A percentile compares a stretch with the other conserved stretches of the same genome.
Conservation (phyloP, 2,888 invertebrate species). For the Enchytraeus crypticus region DNA sequence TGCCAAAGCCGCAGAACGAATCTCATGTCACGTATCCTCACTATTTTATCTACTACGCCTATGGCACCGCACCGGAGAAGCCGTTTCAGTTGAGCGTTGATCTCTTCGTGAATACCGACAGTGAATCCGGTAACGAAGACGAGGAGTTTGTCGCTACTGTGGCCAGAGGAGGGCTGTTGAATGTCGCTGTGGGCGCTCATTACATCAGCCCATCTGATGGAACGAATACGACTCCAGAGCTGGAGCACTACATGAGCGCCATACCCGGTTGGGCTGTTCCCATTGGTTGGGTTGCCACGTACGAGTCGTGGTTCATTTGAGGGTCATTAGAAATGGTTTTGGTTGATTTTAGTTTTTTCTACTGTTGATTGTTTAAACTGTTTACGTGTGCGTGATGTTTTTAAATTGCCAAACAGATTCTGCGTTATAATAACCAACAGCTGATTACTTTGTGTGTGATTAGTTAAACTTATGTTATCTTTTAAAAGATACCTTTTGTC, state of each 20-base stretch:
- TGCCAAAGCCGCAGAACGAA: slow-evolving; percentile 53
- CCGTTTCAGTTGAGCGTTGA: slow-evolving; percentile 55
- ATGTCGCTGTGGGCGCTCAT: slow-evolving; percentile 20
- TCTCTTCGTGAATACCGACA: slow-evolving; percentile 15
- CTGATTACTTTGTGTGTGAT: no score
- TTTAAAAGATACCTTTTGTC: no score
- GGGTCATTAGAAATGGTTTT: no score
- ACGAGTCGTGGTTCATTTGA: slow-evolving; percentile 22
- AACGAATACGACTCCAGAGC: slow-evolving; percentile 6
- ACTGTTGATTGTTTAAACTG: no score
- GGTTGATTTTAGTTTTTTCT: no score
- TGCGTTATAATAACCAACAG: no score
- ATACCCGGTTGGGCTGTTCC: slow-evolving; percentile 20
- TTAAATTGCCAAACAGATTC: no score
- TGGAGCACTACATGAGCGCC: slow-evolving; percentile 6
- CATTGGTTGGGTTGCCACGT: slow-evolving; percentile 20
- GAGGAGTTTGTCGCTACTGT: not conserved
- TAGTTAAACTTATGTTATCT: no score
- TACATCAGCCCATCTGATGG: slow-evolving; percentile 12
- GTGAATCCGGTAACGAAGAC: not conserved
- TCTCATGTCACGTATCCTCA: slow-evolving; percentile 58
- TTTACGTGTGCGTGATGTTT: no score
- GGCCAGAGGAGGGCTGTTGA: slow-evolving; percentile 4
- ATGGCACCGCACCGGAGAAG: slow-evolving; percentile 54
- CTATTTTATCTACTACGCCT: slow-evolving; percentile 64